Evolutionary conservation across 2,113 vertebrate genomes (phyloP), one percentile per base, ranked within the genome.

Genomic region (Burhinus bistriatus): DNA sequence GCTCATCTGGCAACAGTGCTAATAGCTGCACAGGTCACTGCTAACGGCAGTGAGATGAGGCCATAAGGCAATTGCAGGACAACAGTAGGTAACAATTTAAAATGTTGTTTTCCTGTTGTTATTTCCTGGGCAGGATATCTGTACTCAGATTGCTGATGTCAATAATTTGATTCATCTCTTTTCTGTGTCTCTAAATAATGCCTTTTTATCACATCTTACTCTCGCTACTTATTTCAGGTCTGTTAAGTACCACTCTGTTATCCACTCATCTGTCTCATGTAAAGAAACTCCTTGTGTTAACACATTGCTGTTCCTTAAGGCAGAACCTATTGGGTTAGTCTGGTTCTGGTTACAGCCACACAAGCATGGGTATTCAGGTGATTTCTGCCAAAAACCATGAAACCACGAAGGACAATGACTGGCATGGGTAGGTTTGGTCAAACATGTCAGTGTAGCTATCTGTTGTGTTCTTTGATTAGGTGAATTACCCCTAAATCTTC

Each of bases 191-290:
- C 38, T 92, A 92, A 89, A 93, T 90, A 94, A 83, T 25, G 16
- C 38, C 52, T 89, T 92, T 92, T 95, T 89, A 58, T 87, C 92
- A 71, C 80, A 89, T 93, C 92, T 92, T 92, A 80, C 88, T 92
- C 75, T 69, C 12, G 3, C 85, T 92, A 89, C 65, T 89, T 59
- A 11, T 93, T 93, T 78, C 51, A 42, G 32, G 68, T 87, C 83
- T 88, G 59, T 40, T 82, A 81, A 84, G 69, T 75, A 55, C 83
- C 54, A 55, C 81, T 45, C 73, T 93, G 68, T 80, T 93, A 83
- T 20, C 81, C 57, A 23, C 40, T 69, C 51, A 36, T 92, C 59
- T 91, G 3, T 79, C 65, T 69, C 57, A 9, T 47, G 29, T 64
- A 38, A 83, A 57, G 72, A 77, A 94, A 44, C 13, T 34, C 40